Evolutionary conservation across 2,888 invertebrate species (phyloP).

Genomic region (Mythimna ferrago): DNA sequence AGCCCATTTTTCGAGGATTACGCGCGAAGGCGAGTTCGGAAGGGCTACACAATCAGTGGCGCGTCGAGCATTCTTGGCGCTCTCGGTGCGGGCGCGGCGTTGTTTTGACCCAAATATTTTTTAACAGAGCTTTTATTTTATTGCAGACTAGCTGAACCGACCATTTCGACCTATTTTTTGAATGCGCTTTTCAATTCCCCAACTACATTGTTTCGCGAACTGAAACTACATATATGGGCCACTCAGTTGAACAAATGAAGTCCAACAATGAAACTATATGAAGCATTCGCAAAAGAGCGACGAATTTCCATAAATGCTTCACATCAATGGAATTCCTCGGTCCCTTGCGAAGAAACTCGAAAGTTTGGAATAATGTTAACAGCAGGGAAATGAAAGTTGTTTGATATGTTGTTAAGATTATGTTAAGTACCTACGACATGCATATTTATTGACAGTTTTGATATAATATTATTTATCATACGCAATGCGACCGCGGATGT

Average conservation of each 20-base stretch:
- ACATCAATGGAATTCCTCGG: too few relatives aligned
- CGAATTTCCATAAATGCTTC: not conserved
- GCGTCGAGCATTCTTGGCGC: conserved; percentile 49
- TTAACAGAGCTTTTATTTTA: conserved; percentile 56
- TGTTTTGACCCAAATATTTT: conserved; percentile 57
- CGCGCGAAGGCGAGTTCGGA: conserved; percentile 62
- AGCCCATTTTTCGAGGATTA: conserved; percentile 63
- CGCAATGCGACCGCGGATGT: conserved; percentile 33
- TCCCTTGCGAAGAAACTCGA: too few relatives aligned
- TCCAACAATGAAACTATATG: conserved; percentile 15
- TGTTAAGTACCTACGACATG: conserved; percentile 9
- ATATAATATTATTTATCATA: conserved; percentile 32
- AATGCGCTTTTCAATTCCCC: conserved; percentile 47
- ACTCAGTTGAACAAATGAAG: conserved; percentile 31
- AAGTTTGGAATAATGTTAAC: not conserved
- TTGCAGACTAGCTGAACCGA: conserved; percentile 34
- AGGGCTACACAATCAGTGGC: conserved; percentile 61
- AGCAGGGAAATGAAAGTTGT: conserved; percentile 27
- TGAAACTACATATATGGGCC: conserved; percentile 18
- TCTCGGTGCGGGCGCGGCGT: conserved; percentile 30
- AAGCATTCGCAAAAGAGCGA: not conserved
- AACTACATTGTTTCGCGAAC: conserved; percentile 22
- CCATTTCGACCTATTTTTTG: conserved; percentile 41
- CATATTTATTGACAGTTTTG: conserved; percentile 40
- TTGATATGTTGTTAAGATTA: conserved; percentile 19